These are phyloP conservation scores for Andrena camellia DNA, from an alignment of 2,888 invertebrate species.

Conservation along the genomic window DNA sequence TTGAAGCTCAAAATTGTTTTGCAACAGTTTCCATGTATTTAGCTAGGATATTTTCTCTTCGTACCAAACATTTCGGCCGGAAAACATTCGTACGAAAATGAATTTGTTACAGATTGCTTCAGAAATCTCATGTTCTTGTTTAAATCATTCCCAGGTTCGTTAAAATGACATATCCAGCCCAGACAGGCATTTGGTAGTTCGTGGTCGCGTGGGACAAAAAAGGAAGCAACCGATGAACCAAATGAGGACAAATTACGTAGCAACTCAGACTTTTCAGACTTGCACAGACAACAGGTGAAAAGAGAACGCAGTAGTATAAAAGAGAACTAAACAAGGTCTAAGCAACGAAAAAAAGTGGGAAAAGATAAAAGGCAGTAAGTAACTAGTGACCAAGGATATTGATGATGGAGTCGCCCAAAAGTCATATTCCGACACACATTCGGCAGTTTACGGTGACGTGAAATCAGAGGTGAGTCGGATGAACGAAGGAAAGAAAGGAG, in stretches of 20 bases:
- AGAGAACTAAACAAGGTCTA: neutral
- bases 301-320: neutral
- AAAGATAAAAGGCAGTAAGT: neutral
- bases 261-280: too few relatives aligned
- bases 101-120: too few relatives aligned
- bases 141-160: too few relatives aligned
- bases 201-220: too few relatives aligned
- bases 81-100: too few relatives aligned
- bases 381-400: neutral
- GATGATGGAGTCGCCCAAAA: conserved; percentile 19
- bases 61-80: too few relatives aligned
- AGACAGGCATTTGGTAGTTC: too few relatives aligned
- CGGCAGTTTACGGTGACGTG: conserved; percentile 57
- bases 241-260: neutral
- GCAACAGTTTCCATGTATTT: too few relatives aligned
- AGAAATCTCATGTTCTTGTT: too few relatives aligned
- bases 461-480: conserved; percentile 55
- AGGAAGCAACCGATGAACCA: too few relatives aligned
- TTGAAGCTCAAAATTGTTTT: neutral
- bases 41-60: too few relatives aligned
- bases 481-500: conserved; percentile 40
- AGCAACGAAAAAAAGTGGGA: neutral
- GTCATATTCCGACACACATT: conserved; percentile 60
- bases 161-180: too few relatives aligned
- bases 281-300: neutral